These are phyloP conservation scores for Gallinago solitaria DNA, from an alignment of 2,797 vertebrate genomes.

Conservation along the genomic window DNA sequence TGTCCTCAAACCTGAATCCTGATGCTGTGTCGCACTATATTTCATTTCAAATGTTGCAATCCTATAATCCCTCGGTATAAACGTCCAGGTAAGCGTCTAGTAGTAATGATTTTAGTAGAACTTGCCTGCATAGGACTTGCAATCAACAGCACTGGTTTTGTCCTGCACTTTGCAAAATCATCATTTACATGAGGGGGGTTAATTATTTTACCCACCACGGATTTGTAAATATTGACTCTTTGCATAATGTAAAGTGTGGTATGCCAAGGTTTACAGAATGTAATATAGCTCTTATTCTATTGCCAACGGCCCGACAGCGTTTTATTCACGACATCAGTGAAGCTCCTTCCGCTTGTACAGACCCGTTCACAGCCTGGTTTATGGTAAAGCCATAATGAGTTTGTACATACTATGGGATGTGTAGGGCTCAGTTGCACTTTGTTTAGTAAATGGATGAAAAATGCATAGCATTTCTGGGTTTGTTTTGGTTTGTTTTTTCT, in stretches of 20 bases:
- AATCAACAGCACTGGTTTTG: conserved; percentile 76
- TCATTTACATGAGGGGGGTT: conserved; percentile 62
- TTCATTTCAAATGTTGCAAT: conserved; percentile 39
- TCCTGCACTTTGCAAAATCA: conserved; percentile 82
- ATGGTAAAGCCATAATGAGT: conserved; percentile 85
- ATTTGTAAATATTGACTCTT: conserved; percentile 91
- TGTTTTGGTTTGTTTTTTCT: not conserved
- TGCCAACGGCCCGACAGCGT: conserved; percentile 86
- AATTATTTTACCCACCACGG: conserved; percentile 72
- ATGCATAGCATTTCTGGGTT: conserved; percentile 21
- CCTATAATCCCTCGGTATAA: conserved; percentile 61
- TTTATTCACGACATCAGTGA: conserved; percentile 81
- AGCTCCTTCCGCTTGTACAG: conserved; percentile 84
- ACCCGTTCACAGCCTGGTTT: conserved; percentile 81
- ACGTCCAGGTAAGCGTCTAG: conserved; percentile 69
- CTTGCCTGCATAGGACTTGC: conserved; percentile 72
- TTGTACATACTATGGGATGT: conserved; percentile 80
- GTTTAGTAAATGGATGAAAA: conserved; percentile 67
- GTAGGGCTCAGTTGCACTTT: conserved; percentile 84
- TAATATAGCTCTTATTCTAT: conserved; percentile 86
- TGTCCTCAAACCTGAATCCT: conserved; percentile 62
- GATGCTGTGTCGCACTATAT: conserved; percentile 36
- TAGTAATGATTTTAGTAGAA: conserved; percentile 69
- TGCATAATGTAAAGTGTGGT: conserved; percentile 89
- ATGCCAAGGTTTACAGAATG: conserved; percentile 95